Evolutionary conservation across 30 jellyfish, hydroid and myxozoan species (phyloP).

Genomic region (Pelagia noctiluca): DNA sequence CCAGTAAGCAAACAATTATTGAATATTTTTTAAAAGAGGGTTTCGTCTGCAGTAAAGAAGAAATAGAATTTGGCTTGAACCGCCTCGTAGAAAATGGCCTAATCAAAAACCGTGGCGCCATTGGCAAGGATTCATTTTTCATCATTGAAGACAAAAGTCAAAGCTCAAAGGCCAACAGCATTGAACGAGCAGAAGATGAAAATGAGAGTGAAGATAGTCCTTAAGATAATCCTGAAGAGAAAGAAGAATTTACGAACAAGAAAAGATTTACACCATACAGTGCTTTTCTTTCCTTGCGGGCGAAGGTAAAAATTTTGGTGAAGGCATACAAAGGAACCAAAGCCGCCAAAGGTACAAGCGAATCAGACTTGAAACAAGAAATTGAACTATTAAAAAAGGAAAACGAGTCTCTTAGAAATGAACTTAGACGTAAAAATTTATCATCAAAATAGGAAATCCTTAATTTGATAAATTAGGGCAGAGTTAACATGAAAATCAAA

Average conservation of each 20-base stretch:
- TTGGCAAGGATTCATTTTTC: background rate
- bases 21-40: no score
- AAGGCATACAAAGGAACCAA: background rate
- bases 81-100: conserved; percentile 1
- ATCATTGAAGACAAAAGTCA: background rate
- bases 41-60: no score
- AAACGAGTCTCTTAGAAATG: background rate
- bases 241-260: background rate
- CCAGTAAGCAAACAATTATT: no score
- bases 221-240: background rate
- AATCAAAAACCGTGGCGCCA: conserved; percentile 3
- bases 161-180: conserved; percentile 1
- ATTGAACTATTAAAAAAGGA: background rate
- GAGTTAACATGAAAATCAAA: no score
- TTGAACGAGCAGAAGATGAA: background rate
- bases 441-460: no score
- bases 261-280: background rate
- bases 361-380: background rate
- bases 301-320: background rate
- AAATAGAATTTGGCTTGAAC: background rate
- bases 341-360: conserved; percentile 4
- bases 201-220: background rate
- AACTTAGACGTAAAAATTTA: background rate
- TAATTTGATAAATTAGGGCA: no score
- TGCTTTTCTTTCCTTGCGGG: background rate